Conservation (phyloP, 1,140 invertebrate genomes). For the Limonius californicus region DNA sequence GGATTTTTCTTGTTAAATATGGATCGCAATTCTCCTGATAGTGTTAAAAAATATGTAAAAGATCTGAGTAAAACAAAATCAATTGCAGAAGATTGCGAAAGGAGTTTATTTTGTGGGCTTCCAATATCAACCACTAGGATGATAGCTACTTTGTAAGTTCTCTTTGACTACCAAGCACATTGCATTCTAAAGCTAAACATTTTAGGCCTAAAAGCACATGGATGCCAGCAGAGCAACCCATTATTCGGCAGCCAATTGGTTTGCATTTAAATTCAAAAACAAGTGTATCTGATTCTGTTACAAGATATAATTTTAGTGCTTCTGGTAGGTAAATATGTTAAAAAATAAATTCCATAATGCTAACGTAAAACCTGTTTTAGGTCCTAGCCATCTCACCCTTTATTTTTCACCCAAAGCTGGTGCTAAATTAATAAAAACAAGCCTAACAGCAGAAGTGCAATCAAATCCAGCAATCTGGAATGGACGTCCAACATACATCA, state of each 20-base stretch:
- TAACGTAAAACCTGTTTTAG: slow-evolving; percentile 17
- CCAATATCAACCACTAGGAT: slow-evolving; percentile 53
- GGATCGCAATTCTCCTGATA: slow-evolving; percentile 51
- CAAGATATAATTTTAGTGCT: slow-evolving; percentile 32
- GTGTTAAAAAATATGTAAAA: slow-evolving; percentile 45
- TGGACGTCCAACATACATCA: slow-evolving; percentile 37
- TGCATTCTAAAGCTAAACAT: slow-evolving; percentile 2
- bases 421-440: slow-evolving; percentile 35
- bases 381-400: slow-evolving; percentile 38
- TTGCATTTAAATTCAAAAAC: slow-evolving; percentile 32
- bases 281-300: slow-evolving; percentile 22
- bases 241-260: slow-evolving; percentile 30
- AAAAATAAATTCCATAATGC: too few relatives aligned
- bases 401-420: slow-evolving; percentile 37
- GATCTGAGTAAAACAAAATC: slow-evolving; percentile 41
- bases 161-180: neutral
- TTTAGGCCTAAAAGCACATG: slow-evolving; percentile 39
- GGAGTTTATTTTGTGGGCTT: slow-evolving; percentile 53
- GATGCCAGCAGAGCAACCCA: slow-evolving; percentile 41
- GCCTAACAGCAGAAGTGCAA: slow-evolving; percentile 32
- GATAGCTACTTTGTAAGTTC: slow-evolving; percentile 45
- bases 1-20: slow-evolving; percentile 56
- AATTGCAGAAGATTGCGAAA: slow-evolving; percentile 47
- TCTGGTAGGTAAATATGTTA: slow-evolving; percentile 25
- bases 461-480: slow-evolving; percentile 24